These are phyloP conservation scores for Bufo gargarizans DNA, from an alignment of 2,113 vertebrate species.

Conservation along the genomic window DNA sequence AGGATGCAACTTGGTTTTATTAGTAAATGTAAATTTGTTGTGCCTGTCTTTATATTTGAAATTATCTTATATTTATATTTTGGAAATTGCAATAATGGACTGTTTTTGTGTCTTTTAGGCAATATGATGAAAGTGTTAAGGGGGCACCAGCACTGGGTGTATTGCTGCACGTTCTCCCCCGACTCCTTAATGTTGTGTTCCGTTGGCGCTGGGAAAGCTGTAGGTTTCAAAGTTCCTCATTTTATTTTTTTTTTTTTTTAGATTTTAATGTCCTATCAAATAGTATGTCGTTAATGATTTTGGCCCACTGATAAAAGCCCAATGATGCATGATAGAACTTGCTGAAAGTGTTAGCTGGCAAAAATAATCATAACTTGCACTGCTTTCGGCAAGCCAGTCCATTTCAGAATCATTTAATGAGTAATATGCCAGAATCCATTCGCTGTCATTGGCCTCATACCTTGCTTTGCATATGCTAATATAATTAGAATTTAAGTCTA, in stretches of 20 bases:
- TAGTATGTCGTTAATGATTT: constrained; percentile 73
- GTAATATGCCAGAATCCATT: constrained; percentile 15
- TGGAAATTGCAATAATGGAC: background rate
- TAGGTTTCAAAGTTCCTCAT: constrained; percentile 83
- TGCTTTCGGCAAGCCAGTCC: constrained; percentile 65
- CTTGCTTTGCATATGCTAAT: constrained; percentile 51
- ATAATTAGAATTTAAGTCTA: background rate
- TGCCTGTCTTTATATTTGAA: background rate
- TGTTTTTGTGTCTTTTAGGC: constrained; percentile 73
- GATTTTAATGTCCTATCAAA: constrained; percentile 60
- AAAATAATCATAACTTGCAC: constrained; percentile 65
- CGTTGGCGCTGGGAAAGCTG: constrained; percentile 94
- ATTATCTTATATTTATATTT: background rate
- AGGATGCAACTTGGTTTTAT: background rate
- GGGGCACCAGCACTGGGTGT: constrained; percentile 95
- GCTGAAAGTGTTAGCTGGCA: constrained; percentile 62
- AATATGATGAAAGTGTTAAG: constrained; percentile 97
- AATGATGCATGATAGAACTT: constrained; percentile 73
- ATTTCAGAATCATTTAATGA: constrained; percentile 26
- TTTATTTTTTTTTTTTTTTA: constrained; percentile 44
- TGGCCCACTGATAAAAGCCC: constrained; percentile 65
- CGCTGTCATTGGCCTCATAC: background rate
- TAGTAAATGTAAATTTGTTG: background rate
- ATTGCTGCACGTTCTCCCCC: constrained; percentile 92
- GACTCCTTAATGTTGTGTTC: constrained; percentile 94